phyloP scores from a whole-genome alignment of 2,113 vertebrate species.

The Macaca mulatta region DNA sequence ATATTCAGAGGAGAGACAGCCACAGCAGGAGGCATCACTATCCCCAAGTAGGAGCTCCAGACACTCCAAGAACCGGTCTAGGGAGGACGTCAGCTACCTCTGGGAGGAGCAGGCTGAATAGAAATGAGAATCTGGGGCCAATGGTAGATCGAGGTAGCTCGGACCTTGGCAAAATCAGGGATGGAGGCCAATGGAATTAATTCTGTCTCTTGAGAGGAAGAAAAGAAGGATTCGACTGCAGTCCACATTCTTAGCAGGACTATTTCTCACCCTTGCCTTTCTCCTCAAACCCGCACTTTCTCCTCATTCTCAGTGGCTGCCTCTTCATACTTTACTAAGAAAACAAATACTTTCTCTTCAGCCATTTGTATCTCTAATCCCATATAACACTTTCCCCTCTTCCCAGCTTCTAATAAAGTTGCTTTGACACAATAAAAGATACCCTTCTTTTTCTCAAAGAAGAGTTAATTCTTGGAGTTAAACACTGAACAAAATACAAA shows the following conservation, averaged over 20 bases:
- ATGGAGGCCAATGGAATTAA: neutral
- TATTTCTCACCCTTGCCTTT: neutral
- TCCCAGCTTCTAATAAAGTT: neutral
- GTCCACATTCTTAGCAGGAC: neutral
- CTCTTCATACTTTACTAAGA: neutral
- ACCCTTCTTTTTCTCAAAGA: neutral
- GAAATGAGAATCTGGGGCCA: neutral
- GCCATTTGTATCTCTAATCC: neutral
- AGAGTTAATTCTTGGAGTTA: neutral
- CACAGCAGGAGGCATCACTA: too few species aligned
- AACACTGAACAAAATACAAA: neutral
- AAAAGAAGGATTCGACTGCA: neutral
- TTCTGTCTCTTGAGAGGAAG: neutral
- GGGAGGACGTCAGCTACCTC: neutral
- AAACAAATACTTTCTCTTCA: neutral
- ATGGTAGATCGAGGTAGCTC: neutral
- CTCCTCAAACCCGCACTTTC: neutral
- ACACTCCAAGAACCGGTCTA: neutral
- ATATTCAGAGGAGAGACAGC: neutral
- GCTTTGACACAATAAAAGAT: neutral
- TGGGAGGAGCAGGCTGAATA: neutral
- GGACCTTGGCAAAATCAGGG: neutral
- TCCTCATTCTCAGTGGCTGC: neutral
- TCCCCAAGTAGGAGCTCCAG: neutral
- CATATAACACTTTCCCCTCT: neutral